Evolutionary conservation across 2,797 vertebrate genomes (phyloP).

Genomic region (Leptodactylus fallax): DNA sequence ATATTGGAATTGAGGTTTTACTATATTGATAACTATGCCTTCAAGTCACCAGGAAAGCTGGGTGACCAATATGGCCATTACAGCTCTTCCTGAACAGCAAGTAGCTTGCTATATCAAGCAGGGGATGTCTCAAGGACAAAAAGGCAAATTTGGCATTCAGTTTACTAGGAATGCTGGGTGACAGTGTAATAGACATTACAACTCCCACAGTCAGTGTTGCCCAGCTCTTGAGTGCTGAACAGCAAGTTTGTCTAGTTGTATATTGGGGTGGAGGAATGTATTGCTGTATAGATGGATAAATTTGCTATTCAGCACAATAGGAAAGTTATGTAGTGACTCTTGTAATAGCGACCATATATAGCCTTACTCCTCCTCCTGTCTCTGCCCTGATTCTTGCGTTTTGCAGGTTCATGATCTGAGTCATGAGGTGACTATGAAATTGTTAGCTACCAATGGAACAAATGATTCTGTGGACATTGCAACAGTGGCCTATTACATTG

Average conservation of each 20-base stretch:
- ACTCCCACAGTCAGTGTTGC: no score
- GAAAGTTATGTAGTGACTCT: neutral
- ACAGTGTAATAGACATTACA: no score
- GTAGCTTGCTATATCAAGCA: no score
- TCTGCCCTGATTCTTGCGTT: neutral
- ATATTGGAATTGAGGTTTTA: no score
- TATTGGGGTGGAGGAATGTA: no score
- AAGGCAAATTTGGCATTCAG: no score
- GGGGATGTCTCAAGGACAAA: no score
- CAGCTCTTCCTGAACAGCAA: no score
- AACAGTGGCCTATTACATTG: constrained; percentile 67
- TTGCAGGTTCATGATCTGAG: constrained; percentile 65
- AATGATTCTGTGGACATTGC: constrained; percentile 66
- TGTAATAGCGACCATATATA: neutral
- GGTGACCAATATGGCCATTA: no score
- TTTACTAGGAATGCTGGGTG: no score
- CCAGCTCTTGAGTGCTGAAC: no score
- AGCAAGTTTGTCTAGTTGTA: no score
- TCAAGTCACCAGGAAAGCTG: neutral
- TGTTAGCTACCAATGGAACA: constrained; percentile 64
- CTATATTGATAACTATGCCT: neutral
- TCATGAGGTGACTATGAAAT: constrained; percentile 64
- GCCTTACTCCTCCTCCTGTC: neutral
- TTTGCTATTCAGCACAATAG: neutral
- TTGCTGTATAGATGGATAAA: neutral